These are phyloP conservation scores for Amorpha juglandis DNA, from an alignment of 2,888 invertebrate species.

Conservation along the genomic window DNA sequence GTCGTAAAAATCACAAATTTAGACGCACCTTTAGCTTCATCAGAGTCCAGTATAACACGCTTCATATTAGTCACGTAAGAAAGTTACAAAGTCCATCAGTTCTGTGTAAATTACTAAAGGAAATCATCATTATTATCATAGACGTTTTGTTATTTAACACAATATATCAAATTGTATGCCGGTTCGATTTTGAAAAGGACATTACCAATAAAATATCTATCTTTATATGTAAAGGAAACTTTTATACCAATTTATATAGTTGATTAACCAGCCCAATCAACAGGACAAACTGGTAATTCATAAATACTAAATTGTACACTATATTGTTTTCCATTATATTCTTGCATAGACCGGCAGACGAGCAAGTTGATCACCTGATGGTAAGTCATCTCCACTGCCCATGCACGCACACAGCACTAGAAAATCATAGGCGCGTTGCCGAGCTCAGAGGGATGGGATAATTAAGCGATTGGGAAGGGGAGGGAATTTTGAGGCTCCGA, in stretches of 20 bases:
- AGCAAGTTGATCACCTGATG: too few species aligned
- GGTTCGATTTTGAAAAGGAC: not conserved
- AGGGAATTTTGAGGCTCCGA: too few species aligned
- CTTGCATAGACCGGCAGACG: too few species aligned
- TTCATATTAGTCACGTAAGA: not conserved
- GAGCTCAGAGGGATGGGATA: too few species aligned
- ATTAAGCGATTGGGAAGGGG: too few species aligned
- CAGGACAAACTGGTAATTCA: not conserved
- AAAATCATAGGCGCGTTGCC: too few species aligned
- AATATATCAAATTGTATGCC: not conserved
- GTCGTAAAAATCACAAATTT: too few species aligned
- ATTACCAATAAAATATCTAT: not conserved
- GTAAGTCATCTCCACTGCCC: too few species aligned
- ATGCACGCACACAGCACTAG: too few species aligned
- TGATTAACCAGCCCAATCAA: not conserved
- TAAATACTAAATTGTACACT: not conserved
- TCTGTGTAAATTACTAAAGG: not conserved
- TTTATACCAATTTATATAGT: not conserved
- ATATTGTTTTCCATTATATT: not conserved
- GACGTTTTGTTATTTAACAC: too few species aligned
- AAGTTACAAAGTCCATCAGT: not conserved
- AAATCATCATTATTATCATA: conserved; percentile 6
- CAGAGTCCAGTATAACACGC: conserved; percentile 41
- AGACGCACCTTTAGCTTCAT: conserved; percentile 33
- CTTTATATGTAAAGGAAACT: not conserved